Conservation (phyloP, 2,888 invertebrate genomes). For the Aradus depressus region DNA sequence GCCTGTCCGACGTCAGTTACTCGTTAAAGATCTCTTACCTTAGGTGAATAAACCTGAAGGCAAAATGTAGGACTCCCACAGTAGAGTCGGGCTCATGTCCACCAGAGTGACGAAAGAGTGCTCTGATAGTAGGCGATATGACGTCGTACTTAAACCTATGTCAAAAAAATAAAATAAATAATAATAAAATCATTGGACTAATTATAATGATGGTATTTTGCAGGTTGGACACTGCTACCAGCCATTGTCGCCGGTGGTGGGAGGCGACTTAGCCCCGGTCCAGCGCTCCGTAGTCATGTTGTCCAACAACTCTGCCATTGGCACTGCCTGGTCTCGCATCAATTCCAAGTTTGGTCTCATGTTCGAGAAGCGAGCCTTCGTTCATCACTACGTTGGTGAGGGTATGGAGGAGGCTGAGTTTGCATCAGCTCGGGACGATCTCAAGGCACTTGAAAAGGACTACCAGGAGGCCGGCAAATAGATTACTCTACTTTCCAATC, state of each 20-base stretch:
- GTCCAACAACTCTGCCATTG: conserved; percentile 60
- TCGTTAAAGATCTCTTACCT: too few relatives aligned
- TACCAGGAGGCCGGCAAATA: conserved; percentile 47
- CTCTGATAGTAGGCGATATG: too few relatives aligned
- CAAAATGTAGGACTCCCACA: too few relatives aligned
- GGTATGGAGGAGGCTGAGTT: conserved; percentile 73
- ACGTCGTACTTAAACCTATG: too few relatives aligned
- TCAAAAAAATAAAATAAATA: too few relatives aligned
- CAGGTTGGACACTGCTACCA: conserved; percentile 62
- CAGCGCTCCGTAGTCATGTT: conserved; percentile 58
- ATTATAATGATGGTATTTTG: too few relatives aligned
- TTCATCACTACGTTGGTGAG: conserved; percentile 58
- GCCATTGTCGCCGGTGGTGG: conserved; percentile 56
- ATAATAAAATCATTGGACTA: too few relatives aligned
- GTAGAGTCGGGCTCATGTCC: too few relatives aligned
- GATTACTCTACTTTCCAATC: conserved; percentile 1
- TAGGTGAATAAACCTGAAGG: too few relatives aligned
- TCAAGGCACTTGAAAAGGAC: conserved; percentile 70
- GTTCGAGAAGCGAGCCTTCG: conserved; percentile 50
- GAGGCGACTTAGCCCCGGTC: conserved; percentile 40
- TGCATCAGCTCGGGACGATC: conserved; percentile 39
- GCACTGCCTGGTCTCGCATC: conserved; percentile 48
- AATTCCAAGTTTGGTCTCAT: conserved; percentile 50
- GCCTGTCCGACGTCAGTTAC: too few relatives aligned
- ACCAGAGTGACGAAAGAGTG: too few relatives aligned